A percentile compares a stretch with the other conserved stretches of the same genome.
phyloP scores from a whole-genome alignment of 2,113 vertebrate genomes.

The Colistium nudipinnis region DNA sequence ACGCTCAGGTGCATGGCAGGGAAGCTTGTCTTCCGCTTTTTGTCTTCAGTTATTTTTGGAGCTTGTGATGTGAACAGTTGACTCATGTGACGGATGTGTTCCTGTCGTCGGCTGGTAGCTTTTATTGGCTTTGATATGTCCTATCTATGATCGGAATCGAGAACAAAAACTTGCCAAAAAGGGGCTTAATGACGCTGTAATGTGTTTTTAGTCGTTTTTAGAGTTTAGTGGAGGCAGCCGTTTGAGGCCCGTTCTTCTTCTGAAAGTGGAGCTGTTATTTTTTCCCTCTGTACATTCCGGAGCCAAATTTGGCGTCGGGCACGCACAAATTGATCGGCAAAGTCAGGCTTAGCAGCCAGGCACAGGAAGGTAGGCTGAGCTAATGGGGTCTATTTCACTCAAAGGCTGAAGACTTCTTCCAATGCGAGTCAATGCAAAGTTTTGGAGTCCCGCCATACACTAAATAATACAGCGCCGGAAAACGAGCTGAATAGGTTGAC shows the following conservation, averaged over 20 bases:
- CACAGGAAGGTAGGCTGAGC: background rate
- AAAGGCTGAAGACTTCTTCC: background rate
- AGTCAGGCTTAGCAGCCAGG: no score
- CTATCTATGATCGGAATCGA: conserved; percentile 4
- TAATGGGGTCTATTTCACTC: background rate
- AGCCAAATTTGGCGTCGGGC: no score
- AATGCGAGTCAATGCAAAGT: background rate
- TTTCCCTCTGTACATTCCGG: no score
- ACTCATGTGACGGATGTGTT: conserved; percentile 3
- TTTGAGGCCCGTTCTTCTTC: background rate
- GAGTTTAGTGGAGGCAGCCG: background rate
- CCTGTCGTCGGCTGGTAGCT: background rate
- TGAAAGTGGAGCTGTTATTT: background rate
- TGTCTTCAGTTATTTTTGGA: conserved; percentile 38
- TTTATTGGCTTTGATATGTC: background rate
- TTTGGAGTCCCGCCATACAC: background rate
- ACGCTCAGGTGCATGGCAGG: conserved; percentile 9
- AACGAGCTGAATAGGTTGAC: background rate
- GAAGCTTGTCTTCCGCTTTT: conserved; percentile 20
- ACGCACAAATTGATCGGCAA: no score
- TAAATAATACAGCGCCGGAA: background rate
- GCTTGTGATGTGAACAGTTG: conserved; percentile 8
- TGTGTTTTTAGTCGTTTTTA: background rate
- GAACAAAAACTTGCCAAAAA: background rate
- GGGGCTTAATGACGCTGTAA: background rate